Percentiles rank a stretch among this genome's conserved stretches.
These are phyloP conservation scores for Melanaphis sacchari DNA, from an alignment of 1,140 invertebrate genomes.

Conservation along the genomic window DNA sequence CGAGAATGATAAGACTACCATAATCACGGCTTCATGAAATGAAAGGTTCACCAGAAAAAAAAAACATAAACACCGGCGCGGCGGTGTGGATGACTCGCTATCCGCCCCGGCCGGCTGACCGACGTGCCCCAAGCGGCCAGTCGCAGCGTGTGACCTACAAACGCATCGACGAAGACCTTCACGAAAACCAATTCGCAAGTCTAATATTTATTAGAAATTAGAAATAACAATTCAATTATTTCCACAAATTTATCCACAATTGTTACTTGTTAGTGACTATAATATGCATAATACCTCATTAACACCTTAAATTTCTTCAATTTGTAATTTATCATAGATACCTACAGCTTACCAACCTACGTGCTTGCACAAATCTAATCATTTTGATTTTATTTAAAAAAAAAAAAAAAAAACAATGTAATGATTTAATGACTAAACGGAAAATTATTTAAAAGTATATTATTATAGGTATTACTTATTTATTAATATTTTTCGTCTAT, in stretches of 20 bases:
- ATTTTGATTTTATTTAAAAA: background rate
- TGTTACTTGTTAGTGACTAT: background rate
- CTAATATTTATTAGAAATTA: background rate
- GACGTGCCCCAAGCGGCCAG: background rate
- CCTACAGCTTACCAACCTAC: background rate
- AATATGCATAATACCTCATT: background rate
- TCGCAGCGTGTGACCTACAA: background rate
- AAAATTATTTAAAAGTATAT: background rate
- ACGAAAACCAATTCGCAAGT: background rate
- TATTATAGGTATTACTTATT: too few relatives aligned
- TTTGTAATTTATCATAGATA: background rate
- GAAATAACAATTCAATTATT: background rate
- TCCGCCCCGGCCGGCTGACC: conserved; percentile 25
- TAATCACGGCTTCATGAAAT: background rate
- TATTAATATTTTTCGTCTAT: too few relatives aligned
- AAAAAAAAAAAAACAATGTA: background rate
- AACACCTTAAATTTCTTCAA: background rate
- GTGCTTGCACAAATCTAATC: background rate
- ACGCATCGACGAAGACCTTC: background rate
- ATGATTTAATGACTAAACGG: background rate
- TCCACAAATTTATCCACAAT: background rate
- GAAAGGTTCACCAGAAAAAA: background rate
- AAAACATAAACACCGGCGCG: conserved; percentile 14
- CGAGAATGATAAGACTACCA: conserved; percentile 35
- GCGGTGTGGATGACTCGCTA: background rate